phyloP scores from a whole-genome alignment of 2,797 vertebrate genomes.

The Typhlichthys subterraneus region DNA sequence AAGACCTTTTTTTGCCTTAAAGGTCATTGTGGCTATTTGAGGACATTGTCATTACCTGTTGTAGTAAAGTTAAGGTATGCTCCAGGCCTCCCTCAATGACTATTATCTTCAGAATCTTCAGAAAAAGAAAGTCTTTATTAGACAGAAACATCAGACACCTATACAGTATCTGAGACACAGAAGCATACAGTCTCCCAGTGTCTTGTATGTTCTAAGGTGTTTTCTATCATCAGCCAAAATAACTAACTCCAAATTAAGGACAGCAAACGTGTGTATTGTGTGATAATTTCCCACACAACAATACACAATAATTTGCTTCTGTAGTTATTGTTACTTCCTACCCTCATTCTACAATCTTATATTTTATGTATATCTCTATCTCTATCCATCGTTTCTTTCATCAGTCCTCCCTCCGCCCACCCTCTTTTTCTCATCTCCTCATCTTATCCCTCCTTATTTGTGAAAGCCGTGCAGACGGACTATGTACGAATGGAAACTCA shows the following conservation, averaged over 20 bases:
- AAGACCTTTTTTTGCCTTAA: not conserved
- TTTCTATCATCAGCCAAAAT: not conserved
- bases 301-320: no score
- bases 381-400: not conserved
- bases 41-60: constrained; percentile 1
- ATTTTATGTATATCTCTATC: not conserved
- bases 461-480: not conserved
- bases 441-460: not conserved
- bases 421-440: not conserved
- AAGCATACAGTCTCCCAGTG: not conserved
- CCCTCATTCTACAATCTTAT: not conserved
- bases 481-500: constrained; percentile 23
- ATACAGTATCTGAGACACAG: not conserved
- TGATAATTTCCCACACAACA: no score
- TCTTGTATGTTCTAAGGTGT: no score
- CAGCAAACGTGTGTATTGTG: not conserved
- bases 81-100: constrained; percentile 10
- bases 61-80: constrained; percentile 16
- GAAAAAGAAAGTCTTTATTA: not conserved
- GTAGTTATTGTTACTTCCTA: no score
- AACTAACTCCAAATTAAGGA: not conserved
- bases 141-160: not conserved
- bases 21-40: constrained; percentile 12
- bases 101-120: not conserved
- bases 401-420: not conserved